Evolutionary conservation across 2,113 vertebrate species (phyloP).

Genomic region (Eudyptes chrysolophus): DNA sequence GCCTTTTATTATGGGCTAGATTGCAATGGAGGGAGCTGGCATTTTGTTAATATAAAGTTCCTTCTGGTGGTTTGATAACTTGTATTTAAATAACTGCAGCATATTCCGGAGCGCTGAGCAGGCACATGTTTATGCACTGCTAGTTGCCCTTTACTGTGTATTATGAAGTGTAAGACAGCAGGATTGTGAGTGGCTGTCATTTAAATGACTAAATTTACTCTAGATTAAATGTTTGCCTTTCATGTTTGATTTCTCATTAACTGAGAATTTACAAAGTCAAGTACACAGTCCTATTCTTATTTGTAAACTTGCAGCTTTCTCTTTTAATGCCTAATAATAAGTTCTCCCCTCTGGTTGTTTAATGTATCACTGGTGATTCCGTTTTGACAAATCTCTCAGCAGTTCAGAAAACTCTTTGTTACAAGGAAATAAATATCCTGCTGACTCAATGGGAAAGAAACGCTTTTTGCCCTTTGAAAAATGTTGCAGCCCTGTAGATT

Average conservation of each 20-base stretch:
- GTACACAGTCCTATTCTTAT: slow-evolving; percentile 29
- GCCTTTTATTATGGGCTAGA: not conserved
- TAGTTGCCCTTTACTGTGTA: slow-evolving; percentile 6
- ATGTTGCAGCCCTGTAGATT: slow-evolving; percentile 34
- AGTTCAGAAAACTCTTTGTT: slow-evolving; percentile 52
- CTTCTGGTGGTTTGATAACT: not conserved
- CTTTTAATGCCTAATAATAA: slow-evolving; percentile 45
- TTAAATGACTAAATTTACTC: slow-evolving; percentile 44
- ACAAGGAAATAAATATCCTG: slow-evolving; percentile 54
- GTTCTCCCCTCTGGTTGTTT: slow-evolving; percentile 52
- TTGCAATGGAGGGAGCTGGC: not conserved
- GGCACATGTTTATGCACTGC: not conserved
- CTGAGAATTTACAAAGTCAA: slow-evolving; percentile 44
- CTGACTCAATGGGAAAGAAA: slow-evolving; percentile 45
- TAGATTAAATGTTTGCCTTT: slow-evolving; percentile 66
- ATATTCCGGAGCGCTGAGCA: not conserved
- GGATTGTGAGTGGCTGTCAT: slow-evolving; percentile 18
- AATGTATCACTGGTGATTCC: slow-evolving; percentile 52
- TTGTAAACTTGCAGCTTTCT: slow-evolving; percentile 49
- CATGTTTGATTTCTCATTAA: slow-evolving; percentile 66
- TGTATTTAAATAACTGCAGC: not conserved
- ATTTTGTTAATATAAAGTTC: not conserved
- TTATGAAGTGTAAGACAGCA: slow-evolving; percentile 8
- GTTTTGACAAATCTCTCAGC: slow-evolving; percentile 59
- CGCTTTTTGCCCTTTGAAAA: slow-evolving; percentile 39